Conservation (phyloP, 64 coral and sea anemone genomes). For the Stichodactyla helianthus region DNA sequence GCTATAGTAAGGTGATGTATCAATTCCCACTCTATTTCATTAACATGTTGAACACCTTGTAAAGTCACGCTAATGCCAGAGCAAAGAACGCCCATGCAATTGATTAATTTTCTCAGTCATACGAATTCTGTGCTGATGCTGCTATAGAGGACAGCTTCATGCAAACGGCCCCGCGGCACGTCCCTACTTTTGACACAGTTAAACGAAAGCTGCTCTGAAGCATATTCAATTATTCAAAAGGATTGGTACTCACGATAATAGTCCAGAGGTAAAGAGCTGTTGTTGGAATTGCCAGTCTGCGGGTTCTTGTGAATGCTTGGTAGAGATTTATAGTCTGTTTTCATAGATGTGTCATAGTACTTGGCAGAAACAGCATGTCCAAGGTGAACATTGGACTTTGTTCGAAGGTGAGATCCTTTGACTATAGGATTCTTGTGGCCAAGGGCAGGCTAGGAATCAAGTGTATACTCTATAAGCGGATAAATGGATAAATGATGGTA, state of each 20-base stretch:
- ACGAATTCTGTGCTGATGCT: too few species aligned
- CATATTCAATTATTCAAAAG: not conserved
- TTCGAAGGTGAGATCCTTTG: constrained; percentile 73
- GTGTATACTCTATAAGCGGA: not conserved
- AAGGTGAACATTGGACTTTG: constrained; percentile 82
- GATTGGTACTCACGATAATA: constrained; percentile 61
- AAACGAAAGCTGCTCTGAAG: not conserved
- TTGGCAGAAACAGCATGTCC: constrained; percentile 43
- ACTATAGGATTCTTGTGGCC: constrained; percentile 59
- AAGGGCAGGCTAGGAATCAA: constrained; percentile 41
- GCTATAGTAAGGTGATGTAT: too few species aligned
- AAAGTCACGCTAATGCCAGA: too few species aligned
- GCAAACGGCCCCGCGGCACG: too few species aligned
- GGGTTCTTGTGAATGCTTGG: constrained; percentile 36
- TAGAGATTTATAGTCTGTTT: constrained; percentile 62
- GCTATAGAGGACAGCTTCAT: too few species aligned
- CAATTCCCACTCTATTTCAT: too few species aligned
- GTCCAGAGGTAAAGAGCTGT: constrained; percentile 76
- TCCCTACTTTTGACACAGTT: not conserved
- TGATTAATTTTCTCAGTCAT: too few species aligned
- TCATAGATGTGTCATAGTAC: constrained; percentile 94
- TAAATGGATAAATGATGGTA: too few species aligned
- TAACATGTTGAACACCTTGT: too few species aligned
- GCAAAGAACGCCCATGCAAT: too few species aligned
- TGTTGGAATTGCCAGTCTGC: constrained; percentile 51